A percentile compares a stretch with the other conserved stretches of the same genome.
Conservation (phyloP, 2,888 invertebrate genomes). For the Galerucella pusilla region DNA sequence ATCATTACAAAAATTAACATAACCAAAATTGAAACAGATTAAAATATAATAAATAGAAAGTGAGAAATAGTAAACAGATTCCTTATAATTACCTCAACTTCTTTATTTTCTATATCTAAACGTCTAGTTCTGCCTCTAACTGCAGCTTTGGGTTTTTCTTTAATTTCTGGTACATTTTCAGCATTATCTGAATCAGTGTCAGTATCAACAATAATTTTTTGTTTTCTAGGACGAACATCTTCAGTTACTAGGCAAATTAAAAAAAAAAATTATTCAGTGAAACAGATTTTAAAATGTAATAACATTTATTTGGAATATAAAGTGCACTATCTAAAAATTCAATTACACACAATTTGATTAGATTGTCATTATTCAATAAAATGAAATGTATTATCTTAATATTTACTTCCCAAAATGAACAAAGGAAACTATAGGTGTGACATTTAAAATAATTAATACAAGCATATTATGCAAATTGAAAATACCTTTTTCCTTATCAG, state of each 20-base stretch:
- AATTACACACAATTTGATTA: too few species aligned
- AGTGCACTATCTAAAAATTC: too few species aligned
- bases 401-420: neutral
- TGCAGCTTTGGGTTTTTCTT: conserved; percentile 58
- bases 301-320: too few species aligned
- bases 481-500: conserved; percentile 44
- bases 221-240: conserved; percentile 40
- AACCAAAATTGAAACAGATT: neutral
- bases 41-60: neutral
- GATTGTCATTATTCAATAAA: too few species aligned
- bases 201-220: conserved; percentile 44
- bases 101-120: conserved; percentile 36
- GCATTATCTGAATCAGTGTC: conserved; percentile 53
- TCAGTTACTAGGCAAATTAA: conserved; percentile 1
- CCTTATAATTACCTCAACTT: conserved; percentile 39
- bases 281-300: neutral
- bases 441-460: conserved; percentile 8
- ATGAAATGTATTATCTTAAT: too few species aligned
- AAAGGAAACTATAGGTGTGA: neutral
- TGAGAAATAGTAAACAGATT: conserved; percentile 1
- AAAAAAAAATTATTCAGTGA: neutral
- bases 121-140: conserved; percentile 56
- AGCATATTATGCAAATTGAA: neutral
- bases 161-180: conserved; percentile 42
- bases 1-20: conserved; percentile 9